Evolutionary conservation across 2,797 vertebrate genomes (phyloP).

Genomic region (Lepus townsendii): DNA sequence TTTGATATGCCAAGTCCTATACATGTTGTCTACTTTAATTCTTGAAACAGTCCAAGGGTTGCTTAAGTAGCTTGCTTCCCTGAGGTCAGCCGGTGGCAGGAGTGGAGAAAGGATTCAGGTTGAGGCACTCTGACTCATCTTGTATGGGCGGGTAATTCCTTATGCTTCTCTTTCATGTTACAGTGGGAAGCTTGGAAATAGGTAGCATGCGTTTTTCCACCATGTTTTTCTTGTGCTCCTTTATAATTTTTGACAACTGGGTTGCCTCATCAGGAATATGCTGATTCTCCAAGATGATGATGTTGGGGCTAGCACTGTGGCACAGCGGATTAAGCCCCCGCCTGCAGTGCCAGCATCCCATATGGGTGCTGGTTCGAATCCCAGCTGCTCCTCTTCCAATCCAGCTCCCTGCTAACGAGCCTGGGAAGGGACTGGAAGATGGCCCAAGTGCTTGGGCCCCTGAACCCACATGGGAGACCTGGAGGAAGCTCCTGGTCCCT

Average conservation of each 20-base stretch:
- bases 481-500: too few species aligned
- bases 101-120: background rate
- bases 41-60: background rate
- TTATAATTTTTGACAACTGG: background rate
- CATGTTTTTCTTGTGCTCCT: background rate
- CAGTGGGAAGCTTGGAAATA: background rate
- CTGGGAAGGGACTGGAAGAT: too few species aligned
- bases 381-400: too few species aligned
- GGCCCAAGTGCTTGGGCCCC: too few species aligned
- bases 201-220: accelerated
- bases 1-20: background rate
- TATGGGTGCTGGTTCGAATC: too few species aligned
- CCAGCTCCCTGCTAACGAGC: too few species aligned
- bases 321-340: too few species aligned
- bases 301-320: too few species aligned
- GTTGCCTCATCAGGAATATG: background rate
- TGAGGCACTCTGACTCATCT: background rate
- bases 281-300: background rate
- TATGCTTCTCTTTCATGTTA: background rate
- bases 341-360: too few species aligned
- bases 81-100: background rate
- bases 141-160: background rate
- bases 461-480: too few species aligned
- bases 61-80: background rate
- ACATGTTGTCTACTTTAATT: background rate